phyloP scores from a whole-genome alignment of 2,113 vertebrate species.

The Centrocercus urophasianus region DNA sequence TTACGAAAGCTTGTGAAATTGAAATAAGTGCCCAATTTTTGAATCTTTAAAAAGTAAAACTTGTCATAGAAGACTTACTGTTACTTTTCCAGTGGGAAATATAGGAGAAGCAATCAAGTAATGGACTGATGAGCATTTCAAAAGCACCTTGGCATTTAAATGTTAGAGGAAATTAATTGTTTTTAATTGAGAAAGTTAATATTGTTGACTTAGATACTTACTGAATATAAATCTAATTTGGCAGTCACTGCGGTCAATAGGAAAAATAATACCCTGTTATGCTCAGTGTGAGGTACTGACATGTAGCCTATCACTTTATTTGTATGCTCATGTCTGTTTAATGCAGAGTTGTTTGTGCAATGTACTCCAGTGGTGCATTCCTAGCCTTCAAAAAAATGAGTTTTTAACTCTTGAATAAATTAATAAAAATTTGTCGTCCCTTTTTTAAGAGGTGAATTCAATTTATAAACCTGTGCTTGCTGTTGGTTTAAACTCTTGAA shows the following conservation, averaged over 20 bases:
- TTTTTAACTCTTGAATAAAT: neutral
- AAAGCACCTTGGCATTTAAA: neutral
- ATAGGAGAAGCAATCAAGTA: neutral
- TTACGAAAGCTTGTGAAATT: neutral
- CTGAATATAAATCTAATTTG: neutral
- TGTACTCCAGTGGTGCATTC: fast-evolving
- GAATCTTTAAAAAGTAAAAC: neutral
- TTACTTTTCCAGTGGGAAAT: neutral
- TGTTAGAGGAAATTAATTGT: neutral
- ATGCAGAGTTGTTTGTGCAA: neutral
- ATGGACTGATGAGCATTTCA: neutral
- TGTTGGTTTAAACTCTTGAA: neutral
- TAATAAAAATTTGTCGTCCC: neutral
- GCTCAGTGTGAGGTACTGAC: neutral
- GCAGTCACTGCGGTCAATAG: neutral
- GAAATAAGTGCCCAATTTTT: neutral
- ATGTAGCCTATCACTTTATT: neutral
- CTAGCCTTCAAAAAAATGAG: neutral
- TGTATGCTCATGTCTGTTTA: neutral
- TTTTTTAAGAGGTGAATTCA: neutral
- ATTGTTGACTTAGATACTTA: neutral
- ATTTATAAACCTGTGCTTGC: neutral
- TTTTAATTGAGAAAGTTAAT: neutral
- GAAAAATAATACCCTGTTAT: neutral
- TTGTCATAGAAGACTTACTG: neutral